Conservation (phyloP, 2,113 vertebrate genomes). For the Sterna hirundo region DNA sequence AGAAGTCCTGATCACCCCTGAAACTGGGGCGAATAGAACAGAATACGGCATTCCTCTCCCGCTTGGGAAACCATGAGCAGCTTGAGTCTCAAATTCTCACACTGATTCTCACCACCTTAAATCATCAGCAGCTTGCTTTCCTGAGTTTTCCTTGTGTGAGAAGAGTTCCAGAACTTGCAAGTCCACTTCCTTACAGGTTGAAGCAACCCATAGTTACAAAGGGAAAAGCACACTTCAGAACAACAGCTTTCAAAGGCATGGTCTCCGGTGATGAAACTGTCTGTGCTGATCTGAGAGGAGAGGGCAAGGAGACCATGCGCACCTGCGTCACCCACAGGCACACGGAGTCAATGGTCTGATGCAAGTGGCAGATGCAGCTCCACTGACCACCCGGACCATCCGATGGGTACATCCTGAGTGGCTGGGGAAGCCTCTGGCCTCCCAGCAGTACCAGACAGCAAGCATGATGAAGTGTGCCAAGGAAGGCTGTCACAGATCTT, state of each 20-base stretch:
- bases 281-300: neutral
- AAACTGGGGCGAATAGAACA: neutral
- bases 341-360: neutral
- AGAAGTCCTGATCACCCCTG: neutral
- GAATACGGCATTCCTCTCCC: neutral
- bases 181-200: neutral
- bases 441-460: neutral
- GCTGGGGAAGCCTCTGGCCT: neutral
- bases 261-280: neutral
- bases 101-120: neutral
- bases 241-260: neutral
- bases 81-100: neutral
- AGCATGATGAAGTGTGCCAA: neutral
- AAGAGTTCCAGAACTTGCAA: neutral
- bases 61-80: neutral
- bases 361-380: neutral
- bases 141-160: neutral
- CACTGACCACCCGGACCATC: neutral
- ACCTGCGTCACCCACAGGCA: neutral
- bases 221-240: neutral
- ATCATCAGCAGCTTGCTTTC: neutral
- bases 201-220: neutral
- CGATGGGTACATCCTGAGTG: neutral
- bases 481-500: neutral
- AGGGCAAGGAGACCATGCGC: neutral